Evolutionary conservation across 1,140 invertebrate genomes (phyloP).

Genomic region (Acromyrmex heyeri): DNA sequence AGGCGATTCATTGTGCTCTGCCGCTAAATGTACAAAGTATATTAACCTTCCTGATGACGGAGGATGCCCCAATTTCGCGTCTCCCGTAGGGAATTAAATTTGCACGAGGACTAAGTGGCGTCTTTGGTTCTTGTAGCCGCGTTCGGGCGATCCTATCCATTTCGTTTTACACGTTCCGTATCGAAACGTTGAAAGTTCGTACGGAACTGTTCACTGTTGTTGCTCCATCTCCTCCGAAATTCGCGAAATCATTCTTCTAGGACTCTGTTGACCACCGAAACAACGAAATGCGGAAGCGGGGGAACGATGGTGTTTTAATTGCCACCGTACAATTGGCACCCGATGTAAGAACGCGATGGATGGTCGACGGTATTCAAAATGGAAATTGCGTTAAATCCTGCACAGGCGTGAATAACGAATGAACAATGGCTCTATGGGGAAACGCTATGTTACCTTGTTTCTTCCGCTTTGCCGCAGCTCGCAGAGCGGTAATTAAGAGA

Average conservation of each 20-base stretch:
- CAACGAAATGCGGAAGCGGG: conserved; percentile 11
- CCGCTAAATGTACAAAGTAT: conserved; percentile 59
- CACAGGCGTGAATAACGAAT: conserved; percentile 58
- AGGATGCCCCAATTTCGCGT: conserved; percentile 69
- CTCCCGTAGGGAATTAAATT: conserved; percentile 73
- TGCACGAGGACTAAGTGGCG: conserved; percentile 76
- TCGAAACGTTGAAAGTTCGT: conserved; percentile 66
- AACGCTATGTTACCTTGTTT: conserved; percentile 47
- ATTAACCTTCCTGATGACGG: conserved; percentile 41
- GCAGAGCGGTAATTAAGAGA: conserved; percentile 53
- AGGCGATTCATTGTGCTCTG: conserved; percentile 53
- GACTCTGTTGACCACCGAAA: background rate
- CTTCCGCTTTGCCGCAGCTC: conserved; percentile 56
- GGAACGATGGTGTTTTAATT: conserved; percentile 45
- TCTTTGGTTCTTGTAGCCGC: conserved; percentile 68
- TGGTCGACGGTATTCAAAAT: conserved; percentile 49
- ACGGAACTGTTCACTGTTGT: conserved; percentile 28
- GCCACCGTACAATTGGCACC: conserved; percentile 41
- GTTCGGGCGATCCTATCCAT: conserved; percentile 56
- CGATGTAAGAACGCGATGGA: conserved; percentile 54
- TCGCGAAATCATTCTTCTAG: conserved; percentile 70
- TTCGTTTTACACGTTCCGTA: conserved; percentile 54
- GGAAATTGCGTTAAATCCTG: conserved; percentile 58
- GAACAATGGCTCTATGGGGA: conserved; percentile 38
- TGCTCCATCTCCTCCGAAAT: conserved; percentile 43